Evolutionary conservation across 2,888 invertebrate genomes (phyloP), one percentile per base, ranked within the genome.

Genomic region (Sinelater perroti): DNA sequence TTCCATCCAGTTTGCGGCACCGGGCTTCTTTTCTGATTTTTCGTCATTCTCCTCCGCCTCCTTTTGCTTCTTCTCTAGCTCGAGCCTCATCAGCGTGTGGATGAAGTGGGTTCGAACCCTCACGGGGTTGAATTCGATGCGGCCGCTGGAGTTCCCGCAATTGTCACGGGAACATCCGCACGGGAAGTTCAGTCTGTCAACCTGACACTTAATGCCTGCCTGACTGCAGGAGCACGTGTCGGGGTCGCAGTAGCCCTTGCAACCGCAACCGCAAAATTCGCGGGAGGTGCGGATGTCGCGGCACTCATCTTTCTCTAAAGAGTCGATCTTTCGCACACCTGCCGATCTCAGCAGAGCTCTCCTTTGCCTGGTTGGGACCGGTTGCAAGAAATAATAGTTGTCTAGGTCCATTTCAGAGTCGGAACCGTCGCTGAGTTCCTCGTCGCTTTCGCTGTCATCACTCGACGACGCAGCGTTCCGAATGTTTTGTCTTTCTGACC

Each of bases 151-250:
- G 76, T 98, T 98, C 59, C 88, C 90, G 78, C 98, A 98, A 40
- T 95, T 94, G 70, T 96, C 96, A 67, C 93, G 88, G 1, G 93
- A 90, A 78, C 97, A 98, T 7, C 97, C 96, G 77, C 98, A 98
- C 0, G 98, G 98, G 75, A 97, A 98, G 73, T 93, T 95, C 59
- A 93, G 83, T 60, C 97, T 86, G 79, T 98, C 97, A 50, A 98
- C 97, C 84, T 97, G 97, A 77, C 97, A 98, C 81, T 97, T 95
- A 66, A 98, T 97, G 60, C 95, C 96, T 35, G 93, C 93, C 73
- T 91, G 87, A 75, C 95, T 93, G 80, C 98, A 98, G 10, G 92
- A 89, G 78, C 98, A 98, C 14, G 89, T 94, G 70, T 95, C 95
- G 1, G 97, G 97, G 81, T 95, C 94, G 80, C 98, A 98, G 73